phyloP scores from a whole-genome alignment of 2,888 invertebrate genomes.

The Electrophaes corylata region DNA sequence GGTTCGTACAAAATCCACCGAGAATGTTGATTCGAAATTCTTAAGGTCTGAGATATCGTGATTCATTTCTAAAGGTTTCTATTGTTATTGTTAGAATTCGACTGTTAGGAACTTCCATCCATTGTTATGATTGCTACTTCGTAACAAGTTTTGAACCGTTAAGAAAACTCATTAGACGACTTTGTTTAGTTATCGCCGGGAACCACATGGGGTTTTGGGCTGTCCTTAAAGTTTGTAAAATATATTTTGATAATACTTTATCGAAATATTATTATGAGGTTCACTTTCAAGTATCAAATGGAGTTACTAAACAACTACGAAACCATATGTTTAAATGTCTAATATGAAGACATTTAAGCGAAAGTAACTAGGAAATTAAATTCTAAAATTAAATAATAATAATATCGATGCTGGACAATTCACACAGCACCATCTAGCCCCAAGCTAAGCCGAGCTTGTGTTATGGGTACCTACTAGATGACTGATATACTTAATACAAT shows the following conservation, averaged over 20 bases:
- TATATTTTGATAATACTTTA: neutral
- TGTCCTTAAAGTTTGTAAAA: neutral
- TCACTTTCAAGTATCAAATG: too few species aligned
- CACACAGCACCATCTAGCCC: too few species aligned
- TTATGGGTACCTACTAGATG: too few species aligned
- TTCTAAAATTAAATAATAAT: too few species aligned
- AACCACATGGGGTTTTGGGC: conserved; percentile 7
- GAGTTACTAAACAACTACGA: too few species aligned
- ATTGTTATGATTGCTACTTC: conserved; percentile 33
- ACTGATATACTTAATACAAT: too few species aligned
- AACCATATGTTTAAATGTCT: too few species aligned
- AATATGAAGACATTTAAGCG: too few species aligned
- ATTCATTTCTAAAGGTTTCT: neutral
- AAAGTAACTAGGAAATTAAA: too few species aligned
- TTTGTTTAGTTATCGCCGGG: conserved; percentile 17
- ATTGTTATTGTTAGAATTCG: conserved; percentile 20
- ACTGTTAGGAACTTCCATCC: conserved; percentile 25
- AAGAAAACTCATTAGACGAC: conserved; percentile 34
- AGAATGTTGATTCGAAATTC: neutral
- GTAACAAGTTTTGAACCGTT: conserved; percentile 22
- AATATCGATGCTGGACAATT: too few species aligned
- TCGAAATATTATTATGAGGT: neutral
- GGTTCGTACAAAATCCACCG: too few species aligned
- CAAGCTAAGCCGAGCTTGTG: too few species aligned
- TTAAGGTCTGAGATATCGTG: neutral